These are phyloP conservation scores for Lethenteron reissneri DNA, from an alignment of 2,113 vertebrate genomes.

Conservation along the genomic window DNA sequence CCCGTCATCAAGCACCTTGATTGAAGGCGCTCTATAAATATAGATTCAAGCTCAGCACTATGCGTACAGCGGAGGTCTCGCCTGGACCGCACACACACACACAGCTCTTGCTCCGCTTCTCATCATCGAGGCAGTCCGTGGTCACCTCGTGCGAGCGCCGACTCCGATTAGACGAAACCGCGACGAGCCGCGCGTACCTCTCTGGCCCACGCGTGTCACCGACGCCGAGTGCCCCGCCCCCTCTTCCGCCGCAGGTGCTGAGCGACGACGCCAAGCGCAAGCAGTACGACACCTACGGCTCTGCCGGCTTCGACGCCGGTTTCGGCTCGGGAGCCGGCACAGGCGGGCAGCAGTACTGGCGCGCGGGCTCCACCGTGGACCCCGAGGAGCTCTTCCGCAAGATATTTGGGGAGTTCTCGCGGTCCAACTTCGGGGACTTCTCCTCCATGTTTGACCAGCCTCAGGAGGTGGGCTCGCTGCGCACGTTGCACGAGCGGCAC, in stretches of 20 bases:
- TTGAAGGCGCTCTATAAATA: not conserved
- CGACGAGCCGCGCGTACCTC: too few species aligned
- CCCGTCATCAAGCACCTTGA: too few species aligned
- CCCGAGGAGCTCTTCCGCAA: conserved; percentile 86
- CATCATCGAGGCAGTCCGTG: conserved; percentile 70
- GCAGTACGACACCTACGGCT: conserved; percentile 65
- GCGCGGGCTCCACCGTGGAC: conserved; percentile 37
- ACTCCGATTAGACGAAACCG: conserved; percentile 18
- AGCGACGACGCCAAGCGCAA: conserved; percentile 74
- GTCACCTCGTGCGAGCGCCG: conserved; percentile 52
- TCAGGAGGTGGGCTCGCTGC: conserved; percentile 41
- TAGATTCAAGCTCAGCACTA: not conserved
- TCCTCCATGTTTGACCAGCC: conserved; percentile 58
- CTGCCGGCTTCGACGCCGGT: conserved; percentile 39
- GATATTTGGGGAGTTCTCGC: conserved; percentile 83
- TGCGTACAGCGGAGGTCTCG: conserved; percentile 17
- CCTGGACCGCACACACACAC: conserved; percentile 56
- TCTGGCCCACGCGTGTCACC: too few species aligned
- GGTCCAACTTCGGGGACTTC: conserved; percentile 52
- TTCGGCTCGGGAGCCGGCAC: conserved; percentile 21
- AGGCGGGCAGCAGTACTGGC: conserved; percentile 52
- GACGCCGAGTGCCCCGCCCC: not conserved
- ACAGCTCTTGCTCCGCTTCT: conserved; percentile 72
- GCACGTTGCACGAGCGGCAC: too few species aligned
- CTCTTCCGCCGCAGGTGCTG: conserved; percentile 31